Evolutionary conservation across 2,113 vertebrate species (phyloP).

Genomic region (Salvelinus sp.): DNA sequence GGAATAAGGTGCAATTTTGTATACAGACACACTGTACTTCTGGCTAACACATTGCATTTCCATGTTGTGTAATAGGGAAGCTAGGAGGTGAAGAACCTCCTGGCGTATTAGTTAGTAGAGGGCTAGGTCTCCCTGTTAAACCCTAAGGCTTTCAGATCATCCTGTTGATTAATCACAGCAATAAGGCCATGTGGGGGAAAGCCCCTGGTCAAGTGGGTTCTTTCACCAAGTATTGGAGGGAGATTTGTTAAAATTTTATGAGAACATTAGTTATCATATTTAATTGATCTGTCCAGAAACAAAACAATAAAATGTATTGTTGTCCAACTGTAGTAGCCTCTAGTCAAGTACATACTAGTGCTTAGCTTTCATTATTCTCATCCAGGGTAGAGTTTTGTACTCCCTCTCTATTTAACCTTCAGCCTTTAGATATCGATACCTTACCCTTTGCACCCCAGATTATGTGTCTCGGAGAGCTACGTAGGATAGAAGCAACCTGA

Average conservation of each 20-base stretch:
- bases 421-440: neutral
- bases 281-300: too few relatives aligned
- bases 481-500: neutral
- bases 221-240: too few relatives aligned
- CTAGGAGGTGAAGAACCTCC: neutral
- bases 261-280: neutral
- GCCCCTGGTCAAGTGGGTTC: too few relatives aligned
- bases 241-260: too few relatives aligned
- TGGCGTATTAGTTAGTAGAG: neutral
- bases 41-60: neutral
- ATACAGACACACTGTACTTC: constrained; percentile 5
- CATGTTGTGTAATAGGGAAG: neutral
- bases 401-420: neutral
- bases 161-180: neutral
- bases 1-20: neutral
- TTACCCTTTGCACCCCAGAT: neutral
- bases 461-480: neutral
- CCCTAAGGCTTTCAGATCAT: neutral
- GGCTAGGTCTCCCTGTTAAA: neutral
- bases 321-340: neutral
- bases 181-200: neutral
- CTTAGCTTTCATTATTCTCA: neutral
- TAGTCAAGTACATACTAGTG: neutral
- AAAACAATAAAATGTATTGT: neutral
- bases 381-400: too few relatives aligned